Base-by-base conservation (phyloP, 1,140 invertebrate genomes). In the Oedothorax gibbosus region DNA sequence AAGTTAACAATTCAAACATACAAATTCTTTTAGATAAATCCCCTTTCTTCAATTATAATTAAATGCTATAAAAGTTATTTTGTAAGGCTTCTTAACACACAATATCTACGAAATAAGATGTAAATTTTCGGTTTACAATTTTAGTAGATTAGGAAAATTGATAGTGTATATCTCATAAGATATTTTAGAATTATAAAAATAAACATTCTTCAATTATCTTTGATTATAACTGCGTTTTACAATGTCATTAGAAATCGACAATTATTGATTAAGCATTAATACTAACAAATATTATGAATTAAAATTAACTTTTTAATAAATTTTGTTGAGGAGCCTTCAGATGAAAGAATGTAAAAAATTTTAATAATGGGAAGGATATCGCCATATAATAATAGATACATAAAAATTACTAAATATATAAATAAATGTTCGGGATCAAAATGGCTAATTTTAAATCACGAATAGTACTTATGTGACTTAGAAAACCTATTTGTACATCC, bases 11-110 rank as follows among this genome's bases (percentile, higher is more conserved):
- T 53, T 73, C 65, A 54, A 50, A 64, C 56, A 64, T 60, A 81
- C 50, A 79, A 20, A 56, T 72, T 51, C 20, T 60, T 53, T 20
- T 82, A 73, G 69, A 73, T 51, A 73, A 73, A 73, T 73, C 51
- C 57, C 49, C 20, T n/a, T 49, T 14, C 54, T n/a, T 53, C 14
- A 18, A 21, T 9, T 62, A 65, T 54, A 66, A 79, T 20, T 54
- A 68, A 66, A 62, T 20, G 35, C 71, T 66, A 73, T 35, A 82
- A 82, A 82, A 56, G 65, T 72, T 72, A 9, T 35, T 35, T 35
- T 14, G 50, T 82, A 82, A 82, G 80, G 80, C 80, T 82, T 73
- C 57, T 64, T 64, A 20, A 68, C 73, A 82, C n/a, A 64, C 8
- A 82, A 82, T 18, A 73, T 71, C 64, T 73, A 73, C 11, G 54